Evolutionary conservation across 2,797 vertebrate species (phyloP), one percentile per base, ranked within the genome.

Genomic region (Oryzias dopingdopingensis): DNA sequence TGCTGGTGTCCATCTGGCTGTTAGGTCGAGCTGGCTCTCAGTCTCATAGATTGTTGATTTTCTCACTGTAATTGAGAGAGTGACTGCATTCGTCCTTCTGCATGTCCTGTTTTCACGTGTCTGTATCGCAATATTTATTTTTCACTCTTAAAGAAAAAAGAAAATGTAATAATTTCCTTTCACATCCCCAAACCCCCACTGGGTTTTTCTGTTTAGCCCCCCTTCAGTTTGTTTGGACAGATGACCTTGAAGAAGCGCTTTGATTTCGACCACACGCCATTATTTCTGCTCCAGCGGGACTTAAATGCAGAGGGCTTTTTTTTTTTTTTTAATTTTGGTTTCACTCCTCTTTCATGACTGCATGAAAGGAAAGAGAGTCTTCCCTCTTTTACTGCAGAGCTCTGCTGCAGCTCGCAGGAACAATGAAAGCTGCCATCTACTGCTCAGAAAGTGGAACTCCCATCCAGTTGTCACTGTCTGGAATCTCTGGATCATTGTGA

Each of bases 351-450:
- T 26, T 49, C 55, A 40, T 74, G 45, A 32, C 56, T 49, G 75
- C 70, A 10, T 65, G 59, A 29, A 29, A 29, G 6, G 7, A 29
- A 29, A 29, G 49, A 73, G 59, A 49, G 61, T 74, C 49, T 65
- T 51, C 53, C 52, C 65, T 76, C 43, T 15, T 52, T 78, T 68
- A 72, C 82, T 78, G 80, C 79, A 86, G 77, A 76, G 53, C 56
- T 65, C 51, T 59, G 51, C 56, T 24, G 43, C 44, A 58, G 18
- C 23, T 55, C 54, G 52, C 41, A 59, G 18, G 79, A 79, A 79
- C 56, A 10, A 70, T 32, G 62, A 67, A 43, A 47, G 48, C 61
- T 67, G 80, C 84, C 81, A 79, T 75, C 86, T 86, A 73, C 80
- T 78, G 86, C 6, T 63, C 46, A 17, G 26, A 54, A 37, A 0